Conservation (phyloP, 2,113 vertebrate species). For the Furnarius figulus region DNA sequence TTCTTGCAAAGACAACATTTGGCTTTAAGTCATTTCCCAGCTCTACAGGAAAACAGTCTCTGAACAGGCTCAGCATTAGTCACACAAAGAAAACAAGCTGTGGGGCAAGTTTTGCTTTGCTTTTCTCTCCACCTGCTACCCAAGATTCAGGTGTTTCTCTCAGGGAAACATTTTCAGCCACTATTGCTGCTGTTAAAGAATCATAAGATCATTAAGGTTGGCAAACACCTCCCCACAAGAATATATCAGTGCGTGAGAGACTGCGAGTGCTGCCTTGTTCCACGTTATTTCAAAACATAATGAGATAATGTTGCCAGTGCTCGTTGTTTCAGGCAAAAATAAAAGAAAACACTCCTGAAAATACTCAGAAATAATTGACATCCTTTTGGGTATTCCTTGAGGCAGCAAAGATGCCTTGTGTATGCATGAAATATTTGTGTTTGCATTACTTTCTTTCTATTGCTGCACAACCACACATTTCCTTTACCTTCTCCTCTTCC, state of each 20-base stretch:
- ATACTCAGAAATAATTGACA: neutral
- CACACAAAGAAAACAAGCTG: neutral
- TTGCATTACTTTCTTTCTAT: neutral
- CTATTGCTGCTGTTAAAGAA: neutral
- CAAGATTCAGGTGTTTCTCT: neutral
- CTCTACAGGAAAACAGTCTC: neutral
- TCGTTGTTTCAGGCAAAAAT: neutral
- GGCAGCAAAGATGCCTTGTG: neutral
- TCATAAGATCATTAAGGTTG: neutral
- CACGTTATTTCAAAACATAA: neutral
- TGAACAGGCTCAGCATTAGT: neutral
- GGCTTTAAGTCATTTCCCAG: neutral
- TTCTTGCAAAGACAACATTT: neutral
- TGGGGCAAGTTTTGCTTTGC: neutral
- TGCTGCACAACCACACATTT: neutral
- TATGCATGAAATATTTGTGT: neutral
- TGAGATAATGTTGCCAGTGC: neutral
- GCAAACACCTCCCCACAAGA: neutral
- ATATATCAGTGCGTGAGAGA: fast-evolving
- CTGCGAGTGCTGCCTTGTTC: neutral
- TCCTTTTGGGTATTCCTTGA: neutral
- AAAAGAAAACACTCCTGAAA: neutral
- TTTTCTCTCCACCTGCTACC: neutral
- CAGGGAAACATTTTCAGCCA: neutral
- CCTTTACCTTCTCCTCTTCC: neutral